A percentile compares a stretch with the other conserved stretches of the same genome.
phyloP scores from a whole-genome alignment of 2,113 vertebrate species.

The Hyaena hyaena region DNA sequence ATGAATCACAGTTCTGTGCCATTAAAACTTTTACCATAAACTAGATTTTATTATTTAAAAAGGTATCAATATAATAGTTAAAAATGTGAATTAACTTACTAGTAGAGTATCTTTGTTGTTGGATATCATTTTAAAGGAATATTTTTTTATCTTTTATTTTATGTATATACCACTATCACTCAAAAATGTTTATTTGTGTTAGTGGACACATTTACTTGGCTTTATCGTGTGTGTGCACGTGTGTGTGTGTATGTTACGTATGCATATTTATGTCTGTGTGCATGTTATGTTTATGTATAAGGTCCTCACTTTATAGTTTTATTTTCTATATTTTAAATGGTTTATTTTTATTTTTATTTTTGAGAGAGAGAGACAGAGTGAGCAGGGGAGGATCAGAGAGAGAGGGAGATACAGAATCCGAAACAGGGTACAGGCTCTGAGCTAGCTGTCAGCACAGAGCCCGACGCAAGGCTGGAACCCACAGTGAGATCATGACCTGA shows the following conservation, averaged over 20 bases:
- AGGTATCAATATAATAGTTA: neutral
- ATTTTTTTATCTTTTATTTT: neutral
- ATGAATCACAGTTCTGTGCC: neutral
- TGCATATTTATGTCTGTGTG: neutral
- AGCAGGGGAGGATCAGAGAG: too few species aligned
- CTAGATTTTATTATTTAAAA: neutral
- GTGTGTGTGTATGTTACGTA: neutral
- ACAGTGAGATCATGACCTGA: too few species aligned
- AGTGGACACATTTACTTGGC: neutral
- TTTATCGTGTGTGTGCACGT: neutral
- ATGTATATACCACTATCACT: neutral
- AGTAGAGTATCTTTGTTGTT: neutral
- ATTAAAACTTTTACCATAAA: neutral
- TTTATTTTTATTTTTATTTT: too few species aligned
- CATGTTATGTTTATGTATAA: neutral
- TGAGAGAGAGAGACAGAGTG: too few species aligned
- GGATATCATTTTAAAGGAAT: neutral
- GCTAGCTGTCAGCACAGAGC: too few species aligned
- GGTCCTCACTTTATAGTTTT: neutral
- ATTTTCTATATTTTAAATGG: neutral
- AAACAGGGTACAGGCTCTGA: too few species aligned
- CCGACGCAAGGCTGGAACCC: too few species aligned
- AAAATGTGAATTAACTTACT: neutral
- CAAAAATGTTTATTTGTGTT: neutral
- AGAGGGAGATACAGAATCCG: too few species aligned